phyloP scores from a whole-genome alignment of 2,888 invertebrate genomes.

The Amphipyra berbera region DNA sequence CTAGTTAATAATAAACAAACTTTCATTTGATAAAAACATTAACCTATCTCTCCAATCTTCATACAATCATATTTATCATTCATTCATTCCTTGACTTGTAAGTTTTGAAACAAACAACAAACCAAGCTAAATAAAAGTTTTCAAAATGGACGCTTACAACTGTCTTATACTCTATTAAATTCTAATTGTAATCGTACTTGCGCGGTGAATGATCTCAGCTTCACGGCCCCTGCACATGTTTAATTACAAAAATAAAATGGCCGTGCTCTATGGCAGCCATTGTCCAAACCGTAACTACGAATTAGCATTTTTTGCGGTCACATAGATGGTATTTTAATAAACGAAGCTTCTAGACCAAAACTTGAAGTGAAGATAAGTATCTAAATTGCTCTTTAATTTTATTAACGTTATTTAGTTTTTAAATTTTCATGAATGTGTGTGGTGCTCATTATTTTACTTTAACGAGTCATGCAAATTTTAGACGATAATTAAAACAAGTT shows the following conservation, averaged over 20 bases:
- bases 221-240: slow-evolving; percentile 78
- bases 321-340: slow-evolving; percentile 54
- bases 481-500: no score
- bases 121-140: no score
- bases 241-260: slow-evolving; percentile 75
- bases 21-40: no score
- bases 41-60: no score
- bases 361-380: slow-evolving; percentile 22
- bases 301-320: slow-evolving; percentile 60
- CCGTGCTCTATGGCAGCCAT: slow-evolving; percentile 75
- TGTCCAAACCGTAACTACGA: slow-evolving; percentile 57
- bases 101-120: no score
- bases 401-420: slow-evolving; percentile 9
- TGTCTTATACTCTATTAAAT: slow-evolving; percentile 34
- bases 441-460: not conserved
- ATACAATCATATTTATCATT: no score
- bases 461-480: not conserved
- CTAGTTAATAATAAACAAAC: no score
- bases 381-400: slow-evolving; percentile 20
- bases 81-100: no score
- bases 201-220: slow-evolving; percentile 67
- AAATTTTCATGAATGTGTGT: not conserved
- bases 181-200: slow-evolving; percentile 60
- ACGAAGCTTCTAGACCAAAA: slow-evolving; percentile 27
- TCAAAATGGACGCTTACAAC: not conserved